phyloP scores from a whole-genome alignment of 1,140 invertebrate species.

The Pomacea maculata region DNA sequence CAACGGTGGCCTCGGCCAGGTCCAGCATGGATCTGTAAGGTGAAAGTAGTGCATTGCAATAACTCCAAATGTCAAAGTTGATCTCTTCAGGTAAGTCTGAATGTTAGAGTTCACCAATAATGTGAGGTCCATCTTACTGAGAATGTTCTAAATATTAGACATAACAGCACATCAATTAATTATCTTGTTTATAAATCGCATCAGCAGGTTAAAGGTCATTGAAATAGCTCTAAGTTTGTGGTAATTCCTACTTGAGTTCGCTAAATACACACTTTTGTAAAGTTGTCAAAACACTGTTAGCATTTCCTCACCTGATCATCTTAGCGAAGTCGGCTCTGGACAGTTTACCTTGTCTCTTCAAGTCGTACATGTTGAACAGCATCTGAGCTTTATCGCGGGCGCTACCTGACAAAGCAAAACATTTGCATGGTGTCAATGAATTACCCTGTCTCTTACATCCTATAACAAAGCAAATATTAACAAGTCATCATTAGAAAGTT shows the following conservation, averaged over 20 bases:
- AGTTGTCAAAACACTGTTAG: too few relatives aligned
- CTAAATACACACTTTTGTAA: too few relatives aligned
- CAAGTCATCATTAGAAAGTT: neutral
- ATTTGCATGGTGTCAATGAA: neutral
- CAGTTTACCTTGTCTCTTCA: conserved; percentile 75
- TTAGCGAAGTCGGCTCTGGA: conserved; percentile 68
- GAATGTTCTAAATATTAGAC: too few relatives aligned
- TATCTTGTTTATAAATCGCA: too few relatives aligned
- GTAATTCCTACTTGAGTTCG: too few relatives aligned
- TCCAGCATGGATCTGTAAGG: conserved; percentile 82
- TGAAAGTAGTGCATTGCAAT: too few relatives aligned
- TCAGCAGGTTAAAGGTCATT: too few relatives aligned
- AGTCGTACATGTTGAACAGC: conserved; percentile 99
- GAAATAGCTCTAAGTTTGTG: too few relatives aligned
- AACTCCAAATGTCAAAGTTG: neutral
- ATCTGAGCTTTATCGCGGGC: conserved; percentile 95
- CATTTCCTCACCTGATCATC: conserved; percentile 69
- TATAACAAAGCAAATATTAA: neutral
- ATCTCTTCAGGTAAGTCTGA: too few relatives aligned
- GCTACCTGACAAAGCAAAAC: conserved; percentile 73
- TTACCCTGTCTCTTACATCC: neutral
- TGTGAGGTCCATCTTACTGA: too few relatives aligned
- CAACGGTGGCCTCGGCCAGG: conserved; percentile 75
- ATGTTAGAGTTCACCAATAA: too few relatives aligned
- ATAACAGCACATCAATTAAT: too few relatives aligned